phyloP scores from a whole-genome alignment of 2,113 vertebrate genomes.

The Gnathonemus longibarbis region DNA sequence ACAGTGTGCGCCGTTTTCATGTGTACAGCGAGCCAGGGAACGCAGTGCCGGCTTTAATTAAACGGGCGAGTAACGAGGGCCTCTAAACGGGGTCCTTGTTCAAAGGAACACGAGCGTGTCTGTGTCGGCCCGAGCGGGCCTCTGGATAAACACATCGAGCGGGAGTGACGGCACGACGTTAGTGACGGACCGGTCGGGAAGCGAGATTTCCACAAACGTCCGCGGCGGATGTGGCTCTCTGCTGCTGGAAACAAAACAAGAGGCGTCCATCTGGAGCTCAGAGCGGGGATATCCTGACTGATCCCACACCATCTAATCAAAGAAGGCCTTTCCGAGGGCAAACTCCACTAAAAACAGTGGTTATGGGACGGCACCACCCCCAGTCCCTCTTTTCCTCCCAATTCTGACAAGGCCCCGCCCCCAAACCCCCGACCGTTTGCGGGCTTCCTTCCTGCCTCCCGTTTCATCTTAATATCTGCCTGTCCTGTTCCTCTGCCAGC shows the following conservation, averaged over 20 bases:
- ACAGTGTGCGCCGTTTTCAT: not conserved
- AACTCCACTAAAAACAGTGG: conserved; percentile 10
- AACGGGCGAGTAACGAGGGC: not conserved
- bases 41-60: not conserved
- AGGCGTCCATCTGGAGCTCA: not conserved
- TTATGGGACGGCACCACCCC: not conserved
- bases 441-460: conserved; percentile 10
- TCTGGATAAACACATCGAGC: not conserved
- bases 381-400: not conserved
- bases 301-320: conserved; percentile 7
- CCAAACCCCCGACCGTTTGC: not conserved
- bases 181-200: not conserved
- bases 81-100: not conserved
- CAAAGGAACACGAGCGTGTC: not conserved
- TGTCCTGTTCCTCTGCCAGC: not conserved
- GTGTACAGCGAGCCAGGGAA: not conserved
- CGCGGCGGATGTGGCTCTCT: not conserved
- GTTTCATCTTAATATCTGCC: conserved; percentile 12
- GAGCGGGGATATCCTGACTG: not conserved
- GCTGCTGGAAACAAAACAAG: not conserved
- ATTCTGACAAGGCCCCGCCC: not conserved
- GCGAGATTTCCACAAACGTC: not conserved
- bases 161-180: not conserved
- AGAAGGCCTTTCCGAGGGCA: not conserved
- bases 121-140: not conserved